Base-by-base conservation (phyloP, 2,888 invertebrate species). In the Lypha dubia region DNA sequence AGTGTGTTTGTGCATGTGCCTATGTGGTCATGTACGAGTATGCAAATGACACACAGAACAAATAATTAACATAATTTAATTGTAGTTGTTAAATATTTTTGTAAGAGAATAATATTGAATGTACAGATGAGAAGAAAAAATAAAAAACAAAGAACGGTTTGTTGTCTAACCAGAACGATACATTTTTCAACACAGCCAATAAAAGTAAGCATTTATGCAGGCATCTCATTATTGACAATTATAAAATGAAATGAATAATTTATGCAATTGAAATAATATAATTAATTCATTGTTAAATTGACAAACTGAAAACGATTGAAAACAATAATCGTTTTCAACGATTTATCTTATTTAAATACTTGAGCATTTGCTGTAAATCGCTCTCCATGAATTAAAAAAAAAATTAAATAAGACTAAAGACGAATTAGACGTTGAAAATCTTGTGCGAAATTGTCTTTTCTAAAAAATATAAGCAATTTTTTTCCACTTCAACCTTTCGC, bases 141-240 rank as follows among this genome's bases (percentile, higher is more conserved):
- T 17, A 49, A 17, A 49, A 20, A 17, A 49, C 8, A 20, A 20
- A 49, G 8, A 8, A 17, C 20, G 1, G 15, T 41, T 15, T 13
- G 41, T 35, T 32, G 32, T 32, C 6, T 32, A 6, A 5, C 35
- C 8, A 35, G 6, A 35, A 35, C 5, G 15, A 44, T 44, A 44
- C 5, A 44, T n/a, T 15, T 13, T 44, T 44, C 20, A 49, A 8
- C 9, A 49, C 9, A 20, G n/a, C 8, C 17, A 20, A 49, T 20
- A 20, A 49, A 9, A 49, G 17, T 49, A 49, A 49, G 17, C 46
- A 49, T 20, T 20, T 49, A 9, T 7, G 20, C 24, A 28, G 56
- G 17, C 41, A 56, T 70, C 15, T 53, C 24, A 53, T 53, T 53
- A 24, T 28, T 24, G 15, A 24, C 53, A 53, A 28, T 53, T 53